A percentile compares a stretch with the other conserved stretches of the same genome.
These are phyloP conservation scores for Poecilia latipinna DNA, from an alignment of 2,113 vertebrate genomes.

Conservation along the genomic window DNA sequence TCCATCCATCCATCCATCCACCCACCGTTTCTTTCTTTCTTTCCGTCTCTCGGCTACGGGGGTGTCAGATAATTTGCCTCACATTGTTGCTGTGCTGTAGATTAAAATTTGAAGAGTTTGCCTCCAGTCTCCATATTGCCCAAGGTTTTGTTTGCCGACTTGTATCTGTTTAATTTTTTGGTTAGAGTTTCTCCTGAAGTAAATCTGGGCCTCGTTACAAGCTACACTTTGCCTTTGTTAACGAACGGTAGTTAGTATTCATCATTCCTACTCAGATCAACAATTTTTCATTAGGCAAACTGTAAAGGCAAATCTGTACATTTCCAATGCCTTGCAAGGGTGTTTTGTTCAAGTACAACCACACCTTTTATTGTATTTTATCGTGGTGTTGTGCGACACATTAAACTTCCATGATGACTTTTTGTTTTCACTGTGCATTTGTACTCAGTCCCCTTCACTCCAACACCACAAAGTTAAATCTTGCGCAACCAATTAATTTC, in stretches of 20 bases:
- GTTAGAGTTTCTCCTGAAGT: slow-evolving; percentile 1
- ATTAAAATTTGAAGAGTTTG: slow-evolving; percentile 1
- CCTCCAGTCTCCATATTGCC: not conserved
- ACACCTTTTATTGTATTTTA: not conserved
- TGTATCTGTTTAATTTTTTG: slow-evolving; percentile 12
- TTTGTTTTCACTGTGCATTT: not conserved
- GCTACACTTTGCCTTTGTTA: not conserved
- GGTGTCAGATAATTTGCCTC: slow-evolving; percentile 19
- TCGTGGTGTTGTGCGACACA: no score
- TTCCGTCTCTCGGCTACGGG: slow-evolving; percentile 8
- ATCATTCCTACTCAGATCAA: slow-evolving; percentile 18
- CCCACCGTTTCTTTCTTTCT: not conserved
- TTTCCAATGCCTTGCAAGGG: not conserved
- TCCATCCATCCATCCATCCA: slow-evolving; percentile 16
- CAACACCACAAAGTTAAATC: not conserved
- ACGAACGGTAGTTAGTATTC: slow-evolving; percentile 15
- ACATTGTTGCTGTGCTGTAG: slow-evolving; percentile 8
- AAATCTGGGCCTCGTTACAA: not conserved
- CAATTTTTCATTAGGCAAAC: slow-evolving; percentile 4
- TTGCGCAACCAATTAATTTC: no score
- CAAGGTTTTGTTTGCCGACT: not conserved
- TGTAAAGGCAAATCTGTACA: slow-evolving; percentile 20
- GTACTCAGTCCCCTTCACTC: not conserved
- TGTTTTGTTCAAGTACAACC: not conserved
- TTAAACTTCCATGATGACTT: not conserved